Evolutionary conservation across 2,113 vertebrate genomes (phyloP), one percentile per base, ranked within the genome.

Genomic region (Paedocypris sp.): DNA sequence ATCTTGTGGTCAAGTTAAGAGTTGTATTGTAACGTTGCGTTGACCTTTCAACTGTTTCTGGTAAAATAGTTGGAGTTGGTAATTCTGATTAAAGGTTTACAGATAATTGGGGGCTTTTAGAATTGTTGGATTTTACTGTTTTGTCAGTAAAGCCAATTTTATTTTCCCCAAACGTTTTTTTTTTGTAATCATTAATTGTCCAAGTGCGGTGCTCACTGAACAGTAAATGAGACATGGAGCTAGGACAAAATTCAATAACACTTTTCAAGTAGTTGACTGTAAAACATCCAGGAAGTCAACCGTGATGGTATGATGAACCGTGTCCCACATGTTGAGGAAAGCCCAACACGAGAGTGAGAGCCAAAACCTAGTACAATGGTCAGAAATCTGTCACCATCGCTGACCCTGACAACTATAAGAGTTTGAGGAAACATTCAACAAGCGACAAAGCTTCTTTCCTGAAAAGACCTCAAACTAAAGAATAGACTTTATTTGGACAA

Each of bases 381-480:
- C 64, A 53, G 69, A 66, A 73, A 71, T 69, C 75, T 73, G 67
- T 79, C 76, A 74, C 76, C 75, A 76, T 38, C 1, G 28, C 15
- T 9, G 76, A n/a, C n/a, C 76, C 70, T 69, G 53, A 63, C 16
- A 20, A 60, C 52, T 59, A 64, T 71, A 61, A 75, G 38, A 32
- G 16, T 43, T 31, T 79, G 70, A 74, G 64, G 22, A n/a, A 69
- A 26, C 10, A 45, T 16, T 20, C 28, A 46, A 54, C 57, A 71
- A 47, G 46, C 53, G 59, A 64, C 76, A 50, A 56, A 49, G 36
- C 54, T 59, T 33, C 58, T 66, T 70, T 73, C 70, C 73, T 45
- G 33, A 52, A n/a, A 4, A 31, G 45, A 56, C 52, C 64, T 64
- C 28, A 31, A 22, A 9, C n/a, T 65, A 33, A 63, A n/a, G 46